Base-by-base conservation (phyloP, 1,140 invertebrate species). In the Drosophila tristis region DNA sequence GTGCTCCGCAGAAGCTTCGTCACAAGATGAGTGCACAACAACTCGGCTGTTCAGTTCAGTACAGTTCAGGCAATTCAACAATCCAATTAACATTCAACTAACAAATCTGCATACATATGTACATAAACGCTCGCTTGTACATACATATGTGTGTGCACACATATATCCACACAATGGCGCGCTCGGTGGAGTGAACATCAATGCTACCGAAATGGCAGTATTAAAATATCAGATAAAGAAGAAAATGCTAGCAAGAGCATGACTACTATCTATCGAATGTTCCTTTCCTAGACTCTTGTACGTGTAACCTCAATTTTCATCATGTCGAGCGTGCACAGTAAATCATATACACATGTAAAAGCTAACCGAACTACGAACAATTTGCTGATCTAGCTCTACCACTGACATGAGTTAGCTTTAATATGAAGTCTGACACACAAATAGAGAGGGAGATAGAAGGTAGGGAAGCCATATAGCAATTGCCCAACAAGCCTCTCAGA, bases 81-180 rank as follows among this genome's bases (percentile, higher is more conserved):
- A 66, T 62, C 61, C 80, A 84, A 84, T 84, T 84, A 84, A 79
- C 80, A 79, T 79, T 79, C 50, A 71, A 82, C 74, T 68, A 61
- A 62, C 59, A 68, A 56, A 61, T 58, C 53, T 42, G 54, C 51
- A 70, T 60, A 20, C 20, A 20, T 20, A 20, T 20, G 20, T 20
- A 7, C 50, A 60, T 70, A 9, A 3, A 58, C 16, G 29, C 5
- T 50, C 35, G 20, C 20, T 49, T 35, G 55, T 6, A 67, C 8
- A 35, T 45, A 48, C 47, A 15, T 31, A 16, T 13, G 26, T 13
- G 35, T 4, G 23, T 23, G 4, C 23, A 25, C 4, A 25, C 20
- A 20, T 20, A 20, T 20, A 2, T 20, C 7, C 13, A 61, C 31
- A 35, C 35, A 39, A 39, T 39, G 11, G 11, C 3, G 11, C 35